These are phyloP conservation scores for Choloepus hoffmanni DNA, from an alignment of 2,113 vertebrate species.

Conservation along the genomic window DNA sequence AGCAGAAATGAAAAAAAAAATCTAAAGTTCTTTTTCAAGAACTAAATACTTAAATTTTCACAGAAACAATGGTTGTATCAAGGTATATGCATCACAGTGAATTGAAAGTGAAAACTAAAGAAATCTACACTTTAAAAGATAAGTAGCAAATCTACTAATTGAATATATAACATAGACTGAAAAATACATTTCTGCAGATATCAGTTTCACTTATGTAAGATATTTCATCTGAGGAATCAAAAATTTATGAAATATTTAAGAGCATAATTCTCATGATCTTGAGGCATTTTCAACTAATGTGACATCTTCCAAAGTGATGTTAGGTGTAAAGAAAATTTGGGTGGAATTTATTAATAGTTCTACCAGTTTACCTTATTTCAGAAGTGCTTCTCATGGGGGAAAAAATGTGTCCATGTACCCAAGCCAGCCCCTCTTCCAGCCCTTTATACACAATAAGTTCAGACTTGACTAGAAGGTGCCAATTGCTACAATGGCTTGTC, in stretches of 20 bases:
- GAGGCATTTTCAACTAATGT: not conserved
- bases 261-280: not conserved
- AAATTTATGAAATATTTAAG: conserved; percentile 25
- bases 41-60: not conserved
- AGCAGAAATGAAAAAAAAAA: not conserved
- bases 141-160: not conserved
- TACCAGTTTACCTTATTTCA: not conserved
- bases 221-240: not conserved
- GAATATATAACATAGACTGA: not conserved
- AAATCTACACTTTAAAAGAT: not conserved
- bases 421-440: not conserved
- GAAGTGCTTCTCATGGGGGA: not conserved
- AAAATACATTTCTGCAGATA: not conserved
- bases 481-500: not conserved
- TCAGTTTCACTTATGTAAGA: not conserved
- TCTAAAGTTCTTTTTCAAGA: not conserved
- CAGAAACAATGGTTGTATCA: not conserved
- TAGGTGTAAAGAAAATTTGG: not conserved
- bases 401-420: not conserved
- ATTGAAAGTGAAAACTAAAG: conserved; percentile 12
- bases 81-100: not conserved
- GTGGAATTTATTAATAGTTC: not conserved
- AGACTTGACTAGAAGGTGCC: not conserved
- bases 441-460: not conserved
- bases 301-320: not conserved